phyloP scores from a whole-genome alignment of 2,888 invertebrate genomes.

The Coecobrya sp. region DNA sequence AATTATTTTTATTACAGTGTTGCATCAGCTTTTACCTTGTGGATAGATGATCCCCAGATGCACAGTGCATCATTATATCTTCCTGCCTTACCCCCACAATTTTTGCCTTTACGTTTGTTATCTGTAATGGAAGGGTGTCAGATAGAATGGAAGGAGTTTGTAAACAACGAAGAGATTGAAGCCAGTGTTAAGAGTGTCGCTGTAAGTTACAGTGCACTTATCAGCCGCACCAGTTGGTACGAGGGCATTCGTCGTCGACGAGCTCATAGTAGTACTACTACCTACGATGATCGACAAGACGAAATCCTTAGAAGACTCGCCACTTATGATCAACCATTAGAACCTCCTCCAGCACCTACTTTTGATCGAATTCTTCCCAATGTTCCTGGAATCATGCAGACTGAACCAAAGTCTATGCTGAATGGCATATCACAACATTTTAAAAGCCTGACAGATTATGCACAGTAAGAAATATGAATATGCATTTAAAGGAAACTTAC shows the following conservation, averaged over 20 bases:
- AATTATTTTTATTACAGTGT: constrained; percentile 88
- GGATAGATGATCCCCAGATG: constrained; percentile 93
- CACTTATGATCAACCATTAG: constrained; percentile 90
- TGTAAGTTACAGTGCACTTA: constrained; percentile 73
- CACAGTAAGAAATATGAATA: constrained; percentile 87
- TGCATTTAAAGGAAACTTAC: constrained; percentile 84
- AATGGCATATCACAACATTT: constrained; percentile 88
- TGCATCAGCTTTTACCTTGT: constrained; percentile 91
- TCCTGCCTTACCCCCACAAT: constrained; percentile 92
- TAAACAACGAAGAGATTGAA: constrained; percentile 82
- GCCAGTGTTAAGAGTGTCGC: constrained; percentile 62
- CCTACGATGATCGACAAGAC: constrained; percentile 79
- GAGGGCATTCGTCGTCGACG: constrained; percentile 74
- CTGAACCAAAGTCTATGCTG: constrained; percentile 88
- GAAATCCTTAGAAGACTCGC: constrained; percentile 88
- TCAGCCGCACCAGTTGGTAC: constrained; percentile 82
- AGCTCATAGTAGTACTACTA: constrained; percentile 64
- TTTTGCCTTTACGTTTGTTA: constrained; percentile 89
- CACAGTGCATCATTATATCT: constrained; percentile 91
- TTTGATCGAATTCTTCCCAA: constrained; percentile 88
- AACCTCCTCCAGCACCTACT: constrained; percentile 89
- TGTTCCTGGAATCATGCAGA: constrained; percentile 88
- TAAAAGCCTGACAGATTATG: constrained; percentile 88
- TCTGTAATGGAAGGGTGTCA: constrained; percentile 89
- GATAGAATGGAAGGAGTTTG: constrained; percentile 87